These are phyloP conservation scores for Cyanoderma ruficeps DNA, from an alignment of 2,113 vertebrate genomes.

Conservation along the genomic window DNA sequence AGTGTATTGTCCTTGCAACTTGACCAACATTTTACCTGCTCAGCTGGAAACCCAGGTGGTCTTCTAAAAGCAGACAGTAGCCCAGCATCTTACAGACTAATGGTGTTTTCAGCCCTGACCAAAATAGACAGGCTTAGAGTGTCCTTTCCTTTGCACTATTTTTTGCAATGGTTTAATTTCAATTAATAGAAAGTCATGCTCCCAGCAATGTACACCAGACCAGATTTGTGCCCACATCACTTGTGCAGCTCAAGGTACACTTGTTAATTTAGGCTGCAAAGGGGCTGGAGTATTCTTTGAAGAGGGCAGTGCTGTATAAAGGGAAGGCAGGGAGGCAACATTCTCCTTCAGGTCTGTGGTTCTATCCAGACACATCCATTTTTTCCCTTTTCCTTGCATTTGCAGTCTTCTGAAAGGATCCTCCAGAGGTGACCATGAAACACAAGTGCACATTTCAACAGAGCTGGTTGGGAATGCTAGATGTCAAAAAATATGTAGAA, in stretches of 20 bases:
- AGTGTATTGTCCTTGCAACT: not conserved
- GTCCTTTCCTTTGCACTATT: not conserved
- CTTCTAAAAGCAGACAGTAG: not conserved
- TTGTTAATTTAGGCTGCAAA: not conserved
- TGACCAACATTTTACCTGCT: not conserved
- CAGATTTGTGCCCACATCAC: not conserved
- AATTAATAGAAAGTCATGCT: not conserved
- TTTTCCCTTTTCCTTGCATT: not conserved
- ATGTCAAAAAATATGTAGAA: not conserved
- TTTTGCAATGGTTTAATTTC: not conserved
- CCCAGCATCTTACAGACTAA: not conserved
- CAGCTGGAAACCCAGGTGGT: not conserved
- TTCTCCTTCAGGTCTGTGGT: not conserved
- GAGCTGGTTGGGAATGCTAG: rapidly evolving
- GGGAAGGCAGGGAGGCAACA: rapidly evolving
- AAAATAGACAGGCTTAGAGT: not conserved
- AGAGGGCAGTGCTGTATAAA: not conserved
- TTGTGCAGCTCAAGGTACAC: not conserved
- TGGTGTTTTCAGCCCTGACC: not conserved
- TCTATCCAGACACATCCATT: not conserved
- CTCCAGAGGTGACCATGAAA: not conserved
- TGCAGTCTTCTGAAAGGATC: not conserved
- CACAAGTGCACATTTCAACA: not conserved
- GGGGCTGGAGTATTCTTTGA: not conserved
- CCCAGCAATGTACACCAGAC: not conserved